Conservation (phyloP, 1,140 invertebrate species). For the Lucilia cuprina region DNA sequence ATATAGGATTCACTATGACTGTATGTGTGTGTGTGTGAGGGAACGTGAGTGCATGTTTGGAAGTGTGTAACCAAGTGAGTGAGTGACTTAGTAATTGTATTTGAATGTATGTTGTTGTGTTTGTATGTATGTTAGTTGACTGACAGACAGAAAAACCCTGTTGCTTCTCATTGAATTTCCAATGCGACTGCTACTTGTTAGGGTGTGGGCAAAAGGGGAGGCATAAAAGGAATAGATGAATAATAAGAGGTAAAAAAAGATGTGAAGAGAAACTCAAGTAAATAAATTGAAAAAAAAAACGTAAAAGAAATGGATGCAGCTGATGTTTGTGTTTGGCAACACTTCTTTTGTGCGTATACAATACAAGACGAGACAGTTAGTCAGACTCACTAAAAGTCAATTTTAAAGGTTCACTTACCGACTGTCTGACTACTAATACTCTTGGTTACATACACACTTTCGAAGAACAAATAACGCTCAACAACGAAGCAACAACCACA, state of each 20-base stretch:
- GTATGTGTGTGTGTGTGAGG: background rate
- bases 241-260: background rate
- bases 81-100: background rate
- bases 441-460: too few species aligned
- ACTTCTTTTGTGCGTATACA: background rate
- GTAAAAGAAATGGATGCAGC: background rate
- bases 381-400: too few species aligned
- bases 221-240: background rate
- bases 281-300: background rate
- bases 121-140: background rate
- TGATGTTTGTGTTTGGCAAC: background rate
- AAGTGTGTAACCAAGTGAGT: background rate
- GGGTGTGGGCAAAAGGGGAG: background rate
- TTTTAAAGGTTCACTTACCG: too few species aligned
- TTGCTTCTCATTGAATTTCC: constrained; percentile 3
- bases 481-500: background rate
- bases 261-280: background rate
- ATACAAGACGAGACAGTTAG: too few species aligned
- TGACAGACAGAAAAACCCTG: constrained; percentile 4
- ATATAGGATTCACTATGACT: background rate
- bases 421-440: too few species aligned
- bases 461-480: too few species aligned
- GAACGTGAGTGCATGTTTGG: background rate
- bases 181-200: background rate
- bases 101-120: background rate